A percentile compares a stretch with the other conserved stretches of the same genome.
Evolutionary conservation across 2,113 vertebrate species (phyloP).

Genomic region (Urocolius indicus): DNA sequence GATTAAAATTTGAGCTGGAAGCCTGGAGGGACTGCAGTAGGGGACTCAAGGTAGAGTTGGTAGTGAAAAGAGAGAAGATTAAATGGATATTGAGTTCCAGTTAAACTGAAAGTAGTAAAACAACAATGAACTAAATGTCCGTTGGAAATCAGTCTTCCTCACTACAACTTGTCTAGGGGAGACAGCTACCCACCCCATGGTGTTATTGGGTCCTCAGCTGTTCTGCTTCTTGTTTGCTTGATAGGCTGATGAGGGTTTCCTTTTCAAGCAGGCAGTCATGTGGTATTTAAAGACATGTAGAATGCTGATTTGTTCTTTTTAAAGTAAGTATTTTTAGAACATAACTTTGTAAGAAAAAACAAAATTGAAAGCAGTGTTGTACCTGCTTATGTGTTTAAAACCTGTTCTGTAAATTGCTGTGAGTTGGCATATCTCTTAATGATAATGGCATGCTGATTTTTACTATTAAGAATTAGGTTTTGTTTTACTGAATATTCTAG

Average conservation of each 20-base stretch:
- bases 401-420: background rate
- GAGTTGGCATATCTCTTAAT: background rate
- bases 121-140: accelerated
- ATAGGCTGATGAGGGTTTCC: background rate
- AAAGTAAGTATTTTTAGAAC: background rate
- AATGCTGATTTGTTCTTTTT: background rate
- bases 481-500: background rate
- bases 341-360: background rate
- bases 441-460: background rate
- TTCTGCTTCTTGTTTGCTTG: background rate
- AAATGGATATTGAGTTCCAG: background rate
- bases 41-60: background rate
- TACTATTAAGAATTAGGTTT: background rate
- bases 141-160: background rate
- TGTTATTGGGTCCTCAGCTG: background rate
- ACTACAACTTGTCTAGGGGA: background rate
- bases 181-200: background rate
- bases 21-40: background rate
- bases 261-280: background rate
- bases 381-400: background rate
- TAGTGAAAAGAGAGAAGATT: background rate
- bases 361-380: background rate
- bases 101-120: background rate
- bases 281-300: background rate
- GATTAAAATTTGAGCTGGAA: background rate